These are phyloP conservation scores for Drosophila nr. medialis DNA, from an alignment of 2,888 invertebrate genomes.

Conservation along the genomic window DNA sequence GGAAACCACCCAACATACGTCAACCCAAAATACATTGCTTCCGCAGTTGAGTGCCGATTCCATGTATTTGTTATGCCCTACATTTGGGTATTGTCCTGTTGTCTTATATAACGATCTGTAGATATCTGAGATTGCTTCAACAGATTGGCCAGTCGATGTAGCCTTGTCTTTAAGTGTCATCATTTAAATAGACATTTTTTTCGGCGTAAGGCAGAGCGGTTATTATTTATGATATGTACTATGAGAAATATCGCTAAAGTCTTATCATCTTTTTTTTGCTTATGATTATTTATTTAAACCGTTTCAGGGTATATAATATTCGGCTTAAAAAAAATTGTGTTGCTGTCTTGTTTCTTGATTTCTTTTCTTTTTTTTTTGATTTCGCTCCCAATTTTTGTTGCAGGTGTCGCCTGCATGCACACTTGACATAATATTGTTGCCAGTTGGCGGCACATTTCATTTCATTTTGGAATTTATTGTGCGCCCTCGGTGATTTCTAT, in stretches of 20 bases:
- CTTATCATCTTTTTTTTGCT: background rate
- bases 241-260: background rate
- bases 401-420: slow-evolving; percentile 62
- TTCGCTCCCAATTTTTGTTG: slow-evolving; percentile 37
- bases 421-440: slow-evolving; percentile 65
- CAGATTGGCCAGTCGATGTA: background rate
- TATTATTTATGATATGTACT: background rate
- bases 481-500: slow-evolving; percentile 59
- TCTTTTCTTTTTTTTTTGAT: background rate
- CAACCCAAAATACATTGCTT: slow-evolving; percentile 55
- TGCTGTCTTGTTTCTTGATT: background rate
- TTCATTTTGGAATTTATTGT: slow-evolving; percentile 58
- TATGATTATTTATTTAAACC: background rate
- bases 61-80: slow-evolving; percentile 12
- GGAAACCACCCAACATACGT: slow-evolving; percentile 25
- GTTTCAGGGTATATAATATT: background rate
- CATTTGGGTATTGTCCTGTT: background rate
- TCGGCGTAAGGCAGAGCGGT: background rate
- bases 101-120: background rate
- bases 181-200: background rate
- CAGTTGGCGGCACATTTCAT: slow-evolving; percentile 62
- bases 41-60: slow-evolving; percentile 49
- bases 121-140: background rate
- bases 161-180: background rate
- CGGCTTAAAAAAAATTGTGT: background rate